A percentile compares a stretch with the other conserved stretches of the same genome.
phyloP scores from a whole-genome alignment of 2,888 invertebrate genomes.

The Sphaerophoria taeniata region DNA sequence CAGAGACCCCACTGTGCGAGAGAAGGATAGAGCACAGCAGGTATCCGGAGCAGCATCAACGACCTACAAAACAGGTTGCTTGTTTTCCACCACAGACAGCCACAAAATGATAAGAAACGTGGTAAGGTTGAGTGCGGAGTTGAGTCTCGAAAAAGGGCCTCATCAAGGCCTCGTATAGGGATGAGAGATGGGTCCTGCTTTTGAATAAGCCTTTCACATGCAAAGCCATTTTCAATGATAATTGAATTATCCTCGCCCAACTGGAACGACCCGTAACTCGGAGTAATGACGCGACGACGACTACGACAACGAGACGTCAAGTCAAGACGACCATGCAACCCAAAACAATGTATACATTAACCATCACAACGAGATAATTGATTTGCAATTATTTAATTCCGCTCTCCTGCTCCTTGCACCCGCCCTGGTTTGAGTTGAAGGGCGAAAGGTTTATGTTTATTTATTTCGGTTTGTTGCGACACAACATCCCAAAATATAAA shows the following conservation, averaged over 20 bases:
- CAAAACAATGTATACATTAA: constrained; percentile 59
- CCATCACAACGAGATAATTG: constrained; percentile 67
- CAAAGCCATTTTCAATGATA: constrained; percentile 65
- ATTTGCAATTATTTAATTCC: constrained; percentile 65
- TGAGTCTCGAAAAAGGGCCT: neutral
- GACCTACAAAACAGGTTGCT: constrained; percentile 34
- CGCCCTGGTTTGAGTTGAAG: neutral
- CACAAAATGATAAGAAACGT: neutral
- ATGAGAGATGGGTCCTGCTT: neutral
- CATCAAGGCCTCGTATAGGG: constrained; percentile 19
- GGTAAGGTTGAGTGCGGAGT: neutral
- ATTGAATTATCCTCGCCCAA: constrained; percentile 68
- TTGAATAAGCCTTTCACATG: constrained; percentile 48
- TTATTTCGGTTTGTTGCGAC: constrained; percentile 29
- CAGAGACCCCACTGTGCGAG: neutral
- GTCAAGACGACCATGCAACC: constrained; percentile 25
- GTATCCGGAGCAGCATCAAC: constrained; percentile 16
- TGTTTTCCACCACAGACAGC: neutral
- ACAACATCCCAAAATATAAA: constrained; percentile 63
- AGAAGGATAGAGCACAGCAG: constrained; percentile 23
- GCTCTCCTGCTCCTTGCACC: neutral
- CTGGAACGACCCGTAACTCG: neutral
- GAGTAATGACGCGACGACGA: neutral
- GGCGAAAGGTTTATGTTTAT: constrained; percentile 25
- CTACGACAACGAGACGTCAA: neutral